A percentile compares a stretch with the other conserved stretches of the same genome.
Conservation (phyloP, 2,113 vertebrate species). For the Mormyrus lacerda region DNA sequence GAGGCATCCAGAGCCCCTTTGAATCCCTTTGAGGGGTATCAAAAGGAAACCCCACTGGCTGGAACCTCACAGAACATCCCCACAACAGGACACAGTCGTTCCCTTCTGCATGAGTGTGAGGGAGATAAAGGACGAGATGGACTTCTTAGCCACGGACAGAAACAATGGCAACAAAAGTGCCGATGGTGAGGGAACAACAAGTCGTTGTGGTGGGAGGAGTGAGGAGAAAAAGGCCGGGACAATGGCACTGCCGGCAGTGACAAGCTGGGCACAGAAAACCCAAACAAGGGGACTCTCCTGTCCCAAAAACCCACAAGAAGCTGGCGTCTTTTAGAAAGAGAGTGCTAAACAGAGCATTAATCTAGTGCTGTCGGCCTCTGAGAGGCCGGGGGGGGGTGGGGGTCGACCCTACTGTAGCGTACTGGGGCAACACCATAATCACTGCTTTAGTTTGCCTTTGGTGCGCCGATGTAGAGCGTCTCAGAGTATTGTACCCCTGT, state of each 20-base stretch:
- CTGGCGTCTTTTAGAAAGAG: constrained; percentile 74
- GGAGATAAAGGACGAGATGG: constrained; percentile 98
- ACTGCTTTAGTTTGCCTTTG: background rate
- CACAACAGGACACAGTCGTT: constrained; percentile 99
- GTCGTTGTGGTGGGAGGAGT: constrained; percentile 73
- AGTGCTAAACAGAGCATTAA: constrained; percentile 21
- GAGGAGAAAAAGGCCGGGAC: constrained; percentile 72
- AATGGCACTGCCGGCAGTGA: constrained; percentile 90
- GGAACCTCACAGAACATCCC: constrained; percentile 99
- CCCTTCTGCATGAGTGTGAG: constrained; percentile 98
- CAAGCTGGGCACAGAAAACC: constrained; percentile 94
- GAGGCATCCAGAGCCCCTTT: constrained; percentile 81
- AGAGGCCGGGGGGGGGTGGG: background rate
- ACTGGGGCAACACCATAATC: background rate
- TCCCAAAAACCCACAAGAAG: constrained; percentile 72
- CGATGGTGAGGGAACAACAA: constrained; percentile 96
- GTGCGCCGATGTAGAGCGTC: background rate
- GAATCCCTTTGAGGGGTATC: constrained; percentile 87
- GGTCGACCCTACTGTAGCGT: background rate
- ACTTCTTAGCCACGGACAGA: constrained; percentile 97
- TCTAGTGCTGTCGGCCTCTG: background rate
- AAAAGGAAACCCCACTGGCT: constrained; percentile 99
- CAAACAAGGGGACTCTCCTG: constrained; percentile 82
- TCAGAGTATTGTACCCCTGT: background rate
- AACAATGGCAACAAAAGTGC: constrained; percentile 99